These are phyloP conservation scores for Myotis pilosus DNA, from an alignment of 2,797 vertebrate genomes.

Conservation along the genomic window DNA sequence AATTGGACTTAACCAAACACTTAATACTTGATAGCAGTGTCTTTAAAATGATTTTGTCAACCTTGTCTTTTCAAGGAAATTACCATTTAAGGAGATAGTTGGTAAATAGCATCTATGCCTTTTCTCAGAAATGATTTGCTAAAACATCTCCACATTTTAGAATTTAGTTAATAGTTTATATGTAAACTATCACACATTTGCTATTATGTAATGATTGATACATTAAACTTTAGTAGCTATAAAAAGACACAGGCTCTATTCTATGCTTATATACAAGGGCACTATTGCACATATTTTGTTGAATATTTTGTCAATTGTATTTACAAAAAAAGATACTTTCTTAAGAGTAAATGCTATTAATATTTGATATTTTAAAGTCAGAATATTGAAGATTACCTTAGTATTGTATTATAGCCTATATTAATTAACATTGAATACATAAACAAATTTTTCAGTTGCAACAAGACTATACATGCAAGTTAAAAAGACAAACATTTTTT, in stretches of 20 bases:
- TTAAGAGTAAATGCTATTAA: conserved; percentile 62
- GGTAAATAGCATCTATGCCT: conserved; percentile 40
- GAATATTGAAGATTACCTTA: conserved; percentile 46
- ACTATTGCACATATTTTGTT: conserved; percentile 54
- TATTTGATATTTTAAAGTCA: conserved; percentile 67
- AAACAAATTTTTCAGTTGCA: conserved; percentile 57
- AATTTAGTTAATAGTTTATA: conserved; percentile 51
- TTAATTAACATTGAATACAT: conserved; percentile 59
- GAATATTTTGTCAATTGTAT: conserved; percentile 63
- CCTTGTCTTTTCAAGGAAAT: conserved; percentile 45
- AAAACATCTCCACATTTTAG: conserved; percentile 48
- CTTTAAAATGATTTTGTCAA: conserved; percentile 52
- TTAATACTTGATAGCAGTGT: neutral
- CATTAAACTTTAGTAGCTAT: conserved; percentile 32
- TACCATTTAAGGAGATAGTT: conserved; percentile 32
- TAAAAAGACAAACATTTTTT: conserved; percentile 53
- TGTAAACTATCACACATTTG: conserved; percentile 12
- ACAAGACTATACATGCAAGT: conserved; percentile 54
- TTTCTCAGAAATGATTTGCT: conserved; percentile 41
- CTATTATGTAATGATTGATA: conserved; percentile 47
- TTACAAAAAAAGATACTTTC: conserved; percentile 53
- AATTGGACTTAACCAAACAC: neutral
- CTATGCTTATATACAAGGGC: conserved; percentile 34
- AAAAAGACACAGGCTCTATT: conserved; percentile 41
- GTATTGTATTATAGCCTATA: conserved; percentile 51